These are phyloP conservation scores for Antigone vipio DNA, from an alignment of 2,113 vertebrate genomes.

Conservation along the genomic window DNA sequence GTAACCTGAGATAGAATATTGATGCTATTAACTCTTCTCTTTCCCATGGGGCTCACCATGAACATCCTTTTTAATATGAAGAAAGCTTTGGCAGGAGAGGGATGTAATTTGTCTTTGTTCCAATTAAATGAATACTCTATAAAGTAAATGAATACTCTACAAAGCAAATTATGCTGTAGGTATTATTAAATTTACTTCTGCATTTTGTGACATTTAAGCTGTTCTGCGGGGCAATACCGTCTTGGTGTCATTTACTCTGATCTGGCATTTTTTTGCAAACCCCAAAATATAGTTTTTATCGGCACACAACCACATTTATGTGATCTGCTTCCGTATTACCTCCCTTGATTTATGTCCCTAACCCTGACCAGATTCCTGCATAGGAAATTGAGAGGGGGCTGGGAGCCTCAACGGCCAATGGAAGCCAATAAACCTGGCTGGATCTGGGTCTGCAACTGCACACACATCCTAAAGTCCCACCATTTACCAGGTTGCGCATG, in stretches of 20 bases:
- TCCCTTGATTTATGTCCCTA: background rate
- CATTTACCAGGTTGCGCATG: background rate
- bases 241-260: background rate
- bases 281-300: background rate
- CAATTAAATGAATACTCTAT: background rate
- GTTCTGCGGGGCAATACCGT: background rate
- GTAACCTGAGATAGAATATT: background rate
- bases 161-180: background rate
- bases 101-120: background rate
- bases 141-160: background rate
- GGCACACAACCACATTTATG: background rate
- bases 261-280: background rate
- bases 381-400: background rate
- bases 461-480: background rate
- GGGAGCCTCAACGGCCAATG: background rate
- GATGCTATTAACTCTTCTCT: background rate
- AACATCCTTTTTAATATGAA: background rate
- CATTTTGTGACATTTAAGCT: background rate
- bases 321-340: background rate
- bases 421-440: background rate
- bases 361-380: background rate
- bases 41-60: background rate
- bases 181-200: background rate
- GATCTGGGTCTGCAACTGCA: background rate
- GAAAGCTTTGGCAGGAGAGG: background rate